phyloP scores from a whole-genome alignment of 2,888 invertebrate species.

The Uropetala carovei region DNA sequence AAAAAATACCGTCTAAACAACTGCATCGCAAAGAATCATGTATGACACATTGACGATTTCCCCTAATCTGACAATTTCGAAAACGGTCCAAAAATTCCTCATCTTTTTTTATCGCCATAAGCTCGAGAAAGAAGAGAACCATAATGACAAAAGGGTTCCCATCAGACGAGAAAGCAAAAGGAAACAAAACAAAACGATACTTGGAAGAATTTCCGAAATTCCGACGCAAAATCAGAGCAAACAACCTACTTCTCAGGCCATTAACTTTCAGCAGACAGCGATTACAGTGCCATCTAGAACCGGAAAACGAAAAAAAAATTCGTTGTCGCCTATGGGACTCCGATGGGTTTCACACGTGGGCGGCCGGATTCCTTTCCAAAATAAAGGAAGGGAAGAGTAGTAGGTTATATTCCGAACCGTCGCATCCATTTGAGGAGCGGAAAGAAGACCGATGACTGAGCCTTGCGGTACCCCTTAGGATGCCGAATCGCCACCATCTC shows the following conservation, averaged over 20 bases:
- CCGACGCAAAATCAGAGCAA: conserved; percentile 51
- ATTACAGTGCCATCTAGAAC: conserved; percentile 36
- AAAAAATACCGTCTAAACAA: too few relatives aligned
- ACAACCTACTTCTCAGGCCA: conserved; percentile 48
- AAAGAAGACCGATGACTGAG: conserved; percentile 42
- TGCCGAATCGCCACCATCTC: conserved; percentile 59
- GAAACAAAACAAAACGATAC: conserved; percentile 15
- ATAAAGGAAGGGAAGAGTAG: conserved; percentile 3
- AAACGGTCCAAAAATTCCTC: neutral
- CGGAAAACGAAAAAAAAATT: conserved; percentile 29
- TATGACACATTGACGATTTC: too few relatives aligned
- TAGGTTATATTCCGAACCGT: conserved; percentile 43
- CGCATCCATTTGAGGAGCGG: conserved; percentile 49
- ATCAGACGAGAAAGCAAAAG: conserved; percentile 18
- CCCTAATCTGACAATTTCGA: neutral
- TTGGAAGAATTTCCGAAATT: conserved; percentile 35
- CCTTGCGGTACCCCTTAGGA: conserved; percentile 37
- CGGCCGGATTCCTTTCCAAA: conserved; percentile 52
- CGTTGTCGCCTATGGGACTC: conserved; percentile 27
- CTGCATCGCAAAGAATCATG: too few relatives aligned
- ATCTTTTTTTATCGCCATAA: neutral
- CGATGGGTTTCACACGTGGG: conserved; percentile 27
- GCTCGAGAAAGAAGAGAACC: neutral
- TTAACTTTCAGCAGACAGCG: conserved; percentile 42
- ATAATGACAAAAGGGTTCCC: neutral